Base-by-base conservation (phyloP, 53 echinoderm and acorn worm genomes). In the Holothuria scabra region DNA sequence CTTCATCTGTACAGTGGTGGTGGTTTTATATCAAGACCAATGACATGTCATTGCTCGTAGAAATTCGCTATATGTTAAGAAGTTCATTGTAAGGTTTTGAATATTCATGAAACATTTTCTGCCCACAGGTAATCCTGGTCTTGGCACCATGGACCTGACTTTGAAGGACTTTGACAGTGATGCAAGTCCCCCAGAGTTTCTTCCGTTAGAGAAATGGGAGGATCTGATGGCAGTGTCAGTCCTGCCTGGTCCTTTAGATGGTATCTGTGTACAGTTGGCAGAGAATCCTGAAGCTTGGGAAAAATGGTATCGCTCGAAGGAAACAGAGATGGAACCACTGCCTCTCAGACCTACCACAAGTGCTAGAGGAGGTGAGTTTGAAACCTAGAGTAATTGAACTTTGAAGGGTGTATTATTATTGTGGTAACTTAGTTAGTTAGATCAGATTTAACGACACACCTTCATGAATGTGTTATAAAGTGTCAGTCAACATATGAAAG, bases 131-230 rank as follows among this genome's bases (percentile, higher is more conserved):
- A 97, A 94, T 79, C 94, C 97, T 66, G 97, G 97, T 19, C 88
- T 97, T 20, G 97, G 94, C n/a, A 94, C 88, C 86, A 97, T 97
- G 97, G 94, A 94, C 82, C 84, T 97, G 9, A 69, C 92, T 49
- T 76, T 97, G 41, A 64, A 80, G 9, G 97, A 97, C 85, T 97
- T 97, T 92, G 97, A 94, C 38, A 92, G 90, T 38, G 94, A 97
- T 49, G 84, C 90, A 55, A 85, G 87, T 26, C 65, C 74, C 18
- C 97, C 97, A 21, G 28, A 62, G 62, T 97, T 94, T 83, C 83
- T 97, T 1, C 86, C 97, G 0, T 58, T 64, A 19, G 92, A 92
- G 74, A 92, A 97, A 52, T 97, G 97, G 97, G 97, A 97, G 63
- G 97, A 97, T 59, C 67, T 97, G 12, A 84, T 97, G 57, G 97